These are phyloP conservation scores for Melolontha melolontha DNA, from an alignment of 2,888 invertebrate genomes.

Conservation along the genomic window DNA sequence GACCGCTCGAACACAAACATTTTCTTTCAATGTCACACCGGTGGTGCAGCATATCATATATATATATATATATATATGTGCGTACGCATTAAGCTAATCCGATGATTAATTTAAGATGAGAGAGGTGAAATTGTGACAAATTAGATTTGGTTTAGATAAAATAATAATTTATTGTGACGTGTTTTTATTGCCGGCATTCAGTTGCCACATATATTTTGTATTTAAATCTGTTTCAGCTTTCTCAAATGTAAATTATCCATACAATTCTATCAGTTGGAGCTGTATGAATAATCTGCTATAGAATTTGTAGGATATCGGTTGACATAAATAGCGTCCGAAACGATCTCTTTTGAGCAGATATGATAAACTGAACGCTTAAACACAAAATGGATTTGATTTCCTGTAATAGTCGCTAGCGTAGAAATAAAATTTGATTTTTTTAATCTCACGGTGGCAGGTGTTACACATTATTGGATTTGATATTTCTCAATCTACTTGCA, in stretches of 20 bases:
- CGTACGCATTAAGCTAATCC: conserved; percentile 35
- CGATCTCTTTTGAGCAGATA: no score
- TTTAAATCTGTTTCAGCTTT: conserved; percentile 28
- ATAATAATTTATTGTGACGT: conserved; percentile 40
- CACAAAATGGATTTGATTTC: no score
- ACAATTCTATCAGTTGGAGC: conserved; percentile 19
- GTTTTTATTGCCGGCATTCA: conserved; percentile 29
- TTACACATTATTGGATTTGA: no score
- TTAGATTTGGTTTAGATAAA: conserved; percentile 42
- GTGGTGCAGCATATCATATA: conserved; percentile 22
- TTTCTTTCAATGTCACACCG: conserved; percentile 44
- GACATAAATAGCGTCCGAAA: no score
- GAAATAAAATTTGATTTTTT: no score
- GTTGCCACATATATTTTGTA: conserved; percentile 34
- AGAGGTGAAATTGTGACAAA: conserved; percentile 40
- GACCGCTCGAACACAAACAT: conserved; percentile 53
- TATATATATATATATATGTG: background rate
- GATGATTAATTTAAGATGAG: conserved; percentile 40
- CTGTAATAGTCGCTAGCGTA: no score
- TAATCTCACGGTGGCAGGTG: no score
- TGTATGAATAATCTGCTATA: conserved; percentile 16
- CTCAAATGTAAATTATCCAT: conserved; percentile 28
- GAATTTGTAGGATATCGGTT: background rate
- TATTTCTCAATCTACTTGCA: no score
- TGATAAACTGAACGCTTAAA: no score